Evolutionary conservation across 2,797 vertebrate genomes (phyloP), one percentile per base, ranked within the genome.

Genomic region (Karalla daura): DNA sequence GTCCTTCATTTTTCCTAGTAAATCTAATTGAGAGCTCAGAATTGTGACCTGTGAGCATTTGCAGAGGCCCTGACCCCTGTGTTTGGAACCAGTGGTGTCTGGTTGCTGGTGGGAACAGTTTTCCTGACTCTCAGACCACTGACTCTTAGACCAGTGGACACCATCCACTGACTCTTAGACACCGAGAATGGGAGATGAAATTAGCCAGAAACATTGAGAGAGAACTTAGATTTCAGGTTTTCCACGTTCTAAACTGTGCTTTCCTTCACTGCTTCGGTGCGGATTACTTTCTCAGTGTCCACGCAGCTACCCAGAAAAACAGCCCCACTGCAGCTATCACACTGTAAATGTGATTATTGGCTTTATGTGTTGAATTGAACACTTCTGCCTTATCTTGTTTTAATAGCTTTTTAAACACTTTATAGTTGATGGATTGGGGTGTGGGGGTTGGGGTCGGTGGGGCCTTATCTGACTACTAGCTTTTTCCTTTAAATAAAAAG

Each of bases 361-460:
- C 21, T 59, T 18, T 20, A 17, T 64, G 67, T 60, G 64, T 83
- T 70, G 70, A 67, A 74, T 63, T 46, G 65, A 66, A 14, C 71
- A 74, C 64, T 47, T 76, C 53, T 14, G 25, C 51, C 79, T 89
- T 82, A 89, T 90, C 85, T 85, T 65, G 72, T 69, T 76, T 75
- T 85, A 88, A 89, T 91, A 67, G 74, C 75, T 86, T 91, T 91
- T 89, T 85, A 88, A 90, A 90, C 79, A 80, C 75, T 87, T 87
- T 74, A 77, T 74, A 74, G 73, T 55, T 81, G 76, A 86, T 84
- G 76, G 70, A 84, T 81, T n/a, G n/a, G n/a, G n/a, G n/a, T n/a
- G n/a, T n/a, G n/a, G n/a, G n/a, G n/a, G n/a, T n/a, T n/a, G n/a
- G n/a, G n/a, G n/a, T n/a, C n/a, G 70, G 65, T 30, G 37, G 37